A percentile compares a stretch with the other conserved stretches of the same genome.
These are phyloP conservation scores for Abrostola tripartita DNA, from an alignment of 2,888 invertebrate genomes.

Conservation along the genomic window DNA sequence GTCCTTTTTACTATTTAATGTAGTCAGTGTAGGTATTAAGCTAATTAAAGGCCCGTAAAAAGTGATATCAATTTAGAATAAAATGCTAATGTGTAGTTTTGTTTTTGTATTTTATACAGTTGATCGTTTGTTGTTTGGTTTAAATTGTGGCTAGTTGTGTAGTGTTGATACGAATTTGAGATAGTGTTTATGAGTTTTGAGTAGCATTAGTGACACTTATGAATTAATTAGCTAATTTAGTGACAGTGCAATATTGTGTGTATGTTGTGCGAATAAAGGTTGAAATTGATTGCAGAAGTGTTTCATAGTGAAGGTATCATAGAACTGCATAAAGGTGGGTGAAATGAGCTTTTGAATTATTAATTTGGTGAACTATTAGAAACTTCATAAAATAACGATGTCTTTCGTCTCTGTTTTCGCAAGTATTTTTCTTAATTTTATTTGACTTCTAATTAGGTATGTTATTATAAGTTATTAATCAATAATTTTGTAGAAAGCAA, in stretches of 20 bases:
- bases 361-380: too few species aligned
- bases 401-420: neutral
- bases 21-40: slow-evolving; percentile 12
- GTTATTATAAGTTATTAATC: too few species aligned
- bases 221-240: neutral
- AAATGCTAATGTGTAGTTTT: neutral
- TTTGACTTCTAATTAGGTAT: neutral
- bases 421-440: neutral
- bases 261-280: slow-evolving; percentile 8
- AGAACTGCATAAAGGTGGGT: slow-evolving; percentile 32
- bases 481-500: too few species aligned
- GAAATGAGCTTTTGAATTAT: neutral
- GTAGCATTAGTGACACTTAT: neutral
- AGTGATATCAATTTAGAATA: slow-evolving; percentile 16
- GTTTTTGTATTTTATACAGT: neutral
- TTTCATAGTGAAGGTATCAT: slow-evolving; percentile 24
- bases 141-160: slow-evolving; percentile 11
- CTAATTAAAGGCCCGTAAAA: slow-evolving; percentile 20
- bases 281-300: slow-evolving; percentile 14
- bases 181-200: slow-evolving; percentile 7
- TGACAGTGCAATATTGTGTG: slow-evolving; percentile 39
- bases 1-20: slow-evolving; percentile 20
- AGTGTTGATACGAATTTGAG: slow-evolving; percentile 17
- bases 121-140: neutral
- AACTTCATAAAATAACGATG: neutral